Evolutionary conservation across 2,797 vertebrate genomes (phyloP).

Genomic region (Peromyscus attwateri): DNA sequence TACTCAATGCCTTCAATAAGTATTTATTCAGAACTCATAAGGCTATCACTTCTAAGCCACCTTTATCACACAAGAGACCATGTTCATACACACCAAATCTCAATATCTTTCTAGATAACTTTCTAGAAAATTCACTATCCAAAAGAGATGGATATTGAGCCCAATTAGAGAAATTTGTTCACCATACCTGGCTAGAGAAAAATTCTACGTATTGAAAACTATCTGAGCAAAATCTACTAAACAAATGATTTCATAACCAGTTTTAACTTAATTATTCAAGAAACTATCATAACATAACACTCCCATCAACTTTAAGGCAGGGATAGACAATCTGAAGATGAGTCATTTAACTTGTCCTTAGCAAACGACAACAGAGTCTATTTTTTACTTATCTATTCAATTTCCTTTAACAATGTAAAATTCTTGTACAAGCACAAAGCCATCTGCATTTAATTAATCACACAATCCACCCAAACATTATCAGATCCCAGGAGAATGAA

Average conservation of each 20-base stretch:
- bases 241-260: conserved; percentile 71
- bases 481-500: conserved; percentile 75
- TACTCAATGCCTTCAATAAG: not conserved
- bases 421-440: conserved; percentile 81
- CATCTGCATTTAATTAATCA: conserved; percentile 85
- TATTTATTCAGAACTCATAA: not conserved
- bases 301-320: conserved; percentile 75
- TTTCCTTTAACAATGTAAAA: conserved; percentile 80
- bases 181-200: not conserved
- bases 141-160: conserved; percentile 9
- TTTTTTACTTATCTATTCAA: conserved; percentile 85
- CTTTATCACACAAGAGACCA: not conserved
- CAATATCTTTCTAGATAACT: conserved; percentile 29
- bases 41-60: not conserved
- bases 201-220: conserved; percentile 53
- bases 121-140: not conserved
- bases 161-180: conserved; percentile 5
- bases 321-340: conserved; percentile 78
- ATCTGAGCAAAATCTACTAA: conserved; percentile 66
- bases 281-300: conserved; percentile 82
- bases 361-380: conserved; percentile 77
- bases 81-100: not conserved
- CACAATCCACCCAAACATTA: conserved; percentile 72
- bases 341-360: conserved; percentile 84
- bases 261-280: conserved; percentile 83